Conservation (phyloP, 2,113 vertebrate genomes). For the Thymallus thymallus region DNA sequence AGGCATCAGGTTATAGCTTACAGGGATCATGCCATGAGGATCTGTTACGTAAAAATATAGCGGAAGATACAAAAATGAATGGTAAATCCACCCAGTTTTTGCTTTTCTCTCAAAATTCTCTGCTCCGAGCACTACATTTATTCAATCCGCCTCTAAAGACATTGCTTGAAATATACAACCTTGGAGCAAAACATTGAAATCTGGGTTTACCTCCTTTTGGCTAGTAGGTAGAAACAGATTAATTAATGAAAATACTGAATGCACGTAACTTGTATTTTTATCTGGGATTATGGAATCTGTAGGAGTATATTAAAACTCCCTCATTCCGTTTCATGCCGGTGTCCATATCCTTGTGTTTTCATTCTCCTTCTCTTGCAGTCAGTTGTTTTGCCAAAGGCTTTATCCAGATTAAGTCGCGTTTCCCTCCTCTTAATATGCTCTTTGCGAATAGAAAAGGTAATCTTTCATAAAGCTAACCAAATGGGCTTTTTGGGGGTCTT, state of each 20-base stretch:
- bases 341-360: conserved; percentile 19
- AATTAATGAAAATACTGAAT: conserved; percentile 15
- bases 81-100: conserved; percentile 52
- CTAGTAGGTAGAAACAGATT: conserved; percentile 38
- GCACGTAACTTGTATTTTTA: conserved; percentile 45
- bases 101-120: conserved; percentile 56
- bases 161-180: conserved; percentile 56
- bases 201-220: conserved; percentile 52
- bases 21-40: conserved; percentile 2
- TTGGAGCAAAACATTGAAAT: conserved; percentile 48
- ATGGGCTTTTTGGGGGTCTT: conserved; percentile 20
- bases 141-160: conserved; percentile 40
- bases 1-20: background rate
- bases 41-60: conserved; percentile 24
- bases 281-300: conserved; percentile 53
- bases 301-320: conserved; percentile 37
- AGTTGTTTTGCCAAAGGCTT: conserved; percentile 22
- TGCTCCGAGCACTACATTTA: conserved; percentile 55
- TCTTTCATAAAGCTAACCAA: conserved; percentile 26
- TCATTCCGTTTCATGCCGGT: conserved; percentile 31
- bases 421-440: conserved; percentile 31
- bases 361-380: conserved; percentile 5
- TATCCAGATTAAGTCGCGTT: conserved; percentile 59
- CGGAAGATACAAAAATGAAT: conserved; percentile 10
- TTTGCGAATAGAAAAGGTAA: conserved; percentile 27